phyloP scores from a whole-genome alignment of 2,888 invertebrate species.

The Platycnemis pennipes region DNA sequence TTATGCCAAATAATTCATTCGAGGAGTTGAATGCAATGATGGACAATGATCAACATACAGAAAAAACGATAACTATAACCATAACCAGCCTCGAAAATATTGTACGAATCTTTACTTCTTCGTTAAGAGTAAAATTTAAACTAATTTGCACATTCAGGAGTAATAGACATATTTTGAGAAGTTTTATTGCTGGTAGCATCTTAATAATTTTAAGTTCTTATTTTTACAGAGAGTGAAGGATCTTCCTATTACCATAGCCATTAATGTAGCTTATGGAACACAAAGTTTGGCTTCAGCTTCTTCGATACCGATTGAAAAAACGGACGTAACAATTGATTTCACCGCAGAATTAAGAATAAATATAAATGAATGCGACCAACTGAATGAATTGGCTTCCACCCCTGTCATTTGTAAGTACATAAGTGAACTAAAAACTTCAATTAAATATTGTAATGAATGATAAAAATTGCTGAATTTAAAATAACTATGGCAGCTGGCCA shows the following conservation, averaged over 20 bases:
- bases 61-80: neutral
- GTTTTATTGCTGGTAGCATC: neutral
- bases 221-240: neutral
- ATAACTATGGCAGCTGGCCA: no score
- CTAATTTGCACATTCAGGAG: neutral
- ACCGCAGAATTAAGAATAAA: neutral
- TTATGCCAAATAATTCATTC: neutral
- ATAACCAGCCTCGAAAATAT: neutral
- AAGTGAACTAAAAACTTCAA: no score
- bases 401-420: neutral
- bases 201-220: neutral
- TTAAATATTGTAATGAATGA: no score
- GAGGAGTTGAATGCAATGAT: neutral
- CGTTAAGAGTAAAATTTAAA: neutral
- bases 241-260: neutral
- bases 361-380: neutral
- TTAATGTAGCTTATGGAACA: neutral
- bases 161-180: neutral
- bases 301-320: neutral
- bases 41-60: neutral
- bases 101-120: neutral
- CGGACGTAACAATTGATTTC: constrained; percentile 20
- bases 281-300: neutral
- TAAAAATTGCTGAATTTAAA: no score
- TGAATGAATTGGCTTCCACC: neutral